Conservation (phyloP, 2,113 vertebrate genomes). For the Eubucco bourcierii region DNA sequence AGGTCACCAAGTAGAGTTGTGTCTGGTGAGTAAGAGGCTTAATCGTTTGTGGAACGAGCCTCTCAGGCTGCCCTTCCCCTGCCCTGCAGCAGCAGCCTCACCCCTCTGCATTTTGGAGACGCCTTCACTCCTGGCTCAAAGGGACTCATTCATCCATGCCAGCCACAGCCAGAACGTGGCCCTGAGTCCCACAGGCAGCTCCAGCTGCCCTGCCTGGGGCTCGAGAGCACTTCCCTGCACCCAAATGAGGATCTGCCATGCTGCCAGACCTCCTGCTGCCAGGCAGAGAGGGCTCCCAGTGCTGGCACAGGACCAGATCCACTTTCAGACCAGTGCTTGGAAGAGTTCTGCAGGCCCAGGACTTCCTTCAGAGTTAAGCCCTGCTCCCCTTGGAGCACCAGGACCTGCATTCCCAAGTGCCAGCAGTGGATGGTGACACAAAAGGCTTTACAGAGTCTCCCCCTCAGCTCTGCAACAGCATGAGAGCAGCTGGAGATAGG, state of each 20-base stretch:
- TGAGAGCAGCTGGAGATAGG: neutral
- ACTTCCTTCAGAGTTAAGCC: neutral
- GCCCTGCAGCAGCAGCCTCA: neutral
- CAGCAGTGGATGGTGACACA: fast-evolving
- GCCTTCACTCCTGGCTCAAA: fast-evolving
- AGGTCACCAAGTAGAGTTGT: neutral
- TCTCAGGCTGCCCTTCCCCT: neutral
- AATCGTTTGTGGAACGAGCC: neutral
- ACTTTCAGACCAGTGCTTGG: neutral
- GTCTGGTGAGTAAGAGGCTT: neutral
- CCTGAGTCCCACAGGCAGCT: fast-evolving
- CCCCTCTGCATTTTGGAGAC: fast-evolving
- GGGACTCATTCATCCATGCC: neutral
- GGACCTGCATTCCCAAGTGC: fast-evolving
- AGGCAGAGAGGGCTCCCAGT: neutral
- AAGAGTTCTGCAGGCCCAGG: neutral
- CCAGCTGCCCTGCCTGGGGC: fast-evolving
- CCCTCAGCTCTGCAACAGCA: neutral
- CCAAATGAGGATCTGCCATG: fast-evolving
- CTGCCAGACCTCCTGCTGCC: neutral
- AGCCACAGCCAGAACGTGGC: fast-evolving
- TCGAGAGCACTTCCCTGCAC: neutral
- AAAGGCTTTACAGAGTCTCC: neutral
- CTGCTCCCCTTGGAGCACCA: fast-evolving
- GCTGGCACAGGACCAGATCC: neutral